Percentiles rank a stretch among this genome's conserved stretches.
Evolutionary conservation across 2,797 vertebrate genomes (phyloP).

Genomic region (Muscicapa comitata): DNA sequence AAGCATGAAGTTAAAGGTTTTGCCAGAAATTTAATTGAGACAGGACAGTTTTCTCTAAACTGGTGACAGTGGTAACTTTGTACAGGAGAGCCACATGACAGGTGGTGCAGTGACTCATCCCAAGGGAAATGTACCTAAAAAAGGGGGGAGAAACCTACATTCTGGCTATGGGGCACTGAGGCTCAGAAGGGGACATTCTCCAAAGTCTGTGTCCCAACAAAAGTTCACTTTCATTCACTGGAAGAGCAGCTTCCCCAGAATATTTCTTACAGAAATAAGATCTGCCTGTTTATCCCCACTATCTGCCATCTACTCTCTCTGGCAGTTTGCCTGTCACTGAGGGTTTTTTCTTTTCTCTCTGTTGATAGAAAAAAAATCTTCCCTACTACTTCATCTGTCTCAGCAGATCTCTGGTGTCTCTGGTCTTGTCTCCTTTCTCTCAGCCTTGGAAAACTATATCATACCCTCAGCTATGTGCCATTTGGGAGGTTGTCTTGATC

Average conservation of each 20-base stretch:
- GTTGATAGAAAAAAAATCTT: background rate
- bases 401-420: background rate
- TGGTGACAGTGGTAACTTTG: background rate
- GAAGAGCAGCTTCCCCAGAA: background rate
- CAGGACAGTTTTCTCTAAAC: background rate
- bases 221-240: background rate
- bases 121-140: background rate
- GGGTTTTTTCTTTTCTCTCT: background rate
- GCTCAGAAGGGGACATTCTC: background rate
- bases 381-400: background rate
- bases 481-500: background rate
- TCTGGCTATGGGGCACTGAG: background rate
- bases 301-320: background rate
- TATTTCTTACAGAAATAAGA: background rate
- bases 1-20: background rate
- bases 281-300: background rate
- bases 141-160: background rate
- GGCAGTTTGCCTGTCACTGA: background rate
- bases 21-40: background rate
- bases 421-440: background rate
- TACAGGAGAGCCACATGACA: background rate
- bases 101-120: background rate
- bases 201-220: rapidly evolving
- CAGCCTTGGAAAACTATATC: background rate
- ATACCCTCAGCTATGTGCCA: background rate